These are phyloP conservation scores for Calephelis virginiensis DNA, from an alignment of 1,140 invertebrate genomes.

Conservation along the genomic window DNA sequence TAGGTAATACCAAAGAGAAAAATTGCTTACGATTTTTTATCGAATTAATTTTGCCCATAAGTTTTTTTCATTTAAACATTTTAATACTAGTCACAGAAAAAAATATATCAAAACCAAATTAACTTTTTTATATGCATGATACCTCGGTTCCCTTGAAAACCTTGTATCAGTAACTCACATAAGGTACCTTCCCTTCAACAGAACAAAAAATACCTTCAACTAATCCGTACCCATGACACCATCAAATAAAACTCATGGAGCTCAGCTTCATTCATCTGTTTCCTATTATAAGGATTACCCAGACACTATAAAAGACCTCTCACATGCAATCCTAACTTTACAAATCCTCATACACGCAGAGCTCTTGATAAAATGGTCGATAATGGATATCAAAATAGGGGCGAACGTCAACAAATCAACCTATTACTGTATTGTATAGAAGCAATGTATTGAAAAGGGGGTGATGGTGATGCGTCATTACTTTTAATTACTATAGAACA, in stretches of 20 bases:
- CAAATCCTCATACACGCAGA: slow-evolving; percentile 25
- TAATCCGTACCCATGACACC: slow-evolving; percentile 55
- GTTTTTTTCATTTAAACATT: too few species aligned
- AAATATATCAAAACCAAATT: too few species aligned
- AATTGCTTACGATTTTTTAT: too few species aligned
- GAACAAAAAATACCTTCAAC: slow-evolving; percentile 25
- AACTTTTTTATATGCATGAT: too few species aligned
- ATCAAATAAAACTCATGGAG: slow-evolving; percentile 42
- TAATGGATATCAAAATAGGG: slow-evolving; percentile 51
- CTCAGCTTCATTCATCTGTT: slow-evolving; percentile 54
- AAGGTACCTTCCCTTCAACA: not conserved
- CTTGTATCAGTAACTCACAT: too few species aligned
- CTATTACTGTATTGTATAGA: slow-evolving; percentile 39
- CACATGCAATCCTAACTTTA: slow-evolving; percentile 24
- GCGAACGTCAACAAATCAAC: slow-evolving; percentile 60
- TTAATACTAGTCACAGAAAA: too few species aligned
- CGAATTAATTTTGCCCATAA: too few species aligned
- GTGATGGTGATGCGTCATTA: slow-evolving; percentile 60
- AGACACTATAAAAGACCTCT: slow-evolving; percentile 34
- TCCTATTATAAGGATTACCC: slow-evolving; percentile 50
- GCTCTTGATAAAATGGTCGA: slow-evolving; percentile 44
- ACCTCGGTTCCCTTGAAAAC: too few species aligned
- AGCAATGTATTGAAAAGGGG: slow-evolving; percentile 34
- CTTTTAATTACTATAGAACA: slow-evolving; percentile 71
- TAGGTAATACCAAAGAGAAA: too few species aligned